Conservation (phyloP, 2,797 vertebrate species). For the Labeo calbasu region DNA sequence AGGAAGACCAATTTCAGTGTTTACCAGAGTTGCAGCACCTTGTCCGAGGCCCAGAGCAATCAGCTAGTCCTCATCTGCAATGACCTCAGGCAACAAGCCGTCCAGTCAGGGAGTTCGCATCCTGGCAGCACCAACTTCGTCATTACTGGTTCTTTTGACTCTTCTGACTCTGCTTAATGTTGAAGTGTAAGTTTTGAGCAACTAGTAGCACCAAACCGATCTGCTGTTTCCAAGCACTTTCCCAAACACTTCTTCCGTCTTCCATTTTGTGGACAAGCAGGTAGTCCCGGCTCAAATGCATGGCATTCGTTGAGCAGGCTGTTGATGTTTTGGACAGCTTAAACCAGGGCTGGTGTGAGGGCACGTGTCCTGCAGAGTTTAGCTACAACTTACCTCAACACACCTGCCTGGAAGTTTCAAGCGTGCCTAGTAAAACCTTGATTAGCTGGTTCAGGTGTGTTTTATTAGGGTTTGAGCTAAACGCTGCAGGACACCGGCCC, state of each 20-base stretch:
- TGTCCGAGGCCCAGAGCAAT: constrained; percentile 86
- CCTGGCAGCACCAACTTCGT: constrained; percentile 79
- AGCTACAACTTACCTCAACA: too few species aligned
- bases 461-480: too few species aligned
- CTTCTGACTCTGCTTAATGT: constrained; percentile 70
- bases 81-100: constrained; percentile 83
- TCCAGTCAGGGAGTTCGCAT: constrained; percentile 79
- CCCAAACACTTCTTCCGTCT: neutral
- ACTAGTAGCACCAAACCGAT: neutral
- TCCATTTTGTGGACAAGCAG: neutral
- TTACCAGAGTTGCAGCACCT: constrained; percentile 85
- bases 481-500: too few species aligned
- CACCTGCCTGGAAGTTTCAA: too few species aligned
- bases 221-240: neutral
- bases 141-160: constrained; percentile 84
- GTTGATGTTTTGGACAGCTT: neutral
- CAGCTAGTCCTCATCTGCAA: constrained; percentile 86
- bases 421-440: too few species aligned
- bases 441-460: too few species aligned
- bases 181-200: neutral
- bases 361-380: too few species aligned
- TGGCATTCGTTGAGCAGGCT: neutral
- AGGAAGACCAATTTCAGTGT: constrained; percentile 86
- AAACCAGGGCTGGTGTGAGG: neutral
- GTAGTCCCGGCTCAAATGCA: neutral